phyloP scores from a whole-genome alignment of 2,113 vertebrate species.

The Bubo scandiacus region DNA sequence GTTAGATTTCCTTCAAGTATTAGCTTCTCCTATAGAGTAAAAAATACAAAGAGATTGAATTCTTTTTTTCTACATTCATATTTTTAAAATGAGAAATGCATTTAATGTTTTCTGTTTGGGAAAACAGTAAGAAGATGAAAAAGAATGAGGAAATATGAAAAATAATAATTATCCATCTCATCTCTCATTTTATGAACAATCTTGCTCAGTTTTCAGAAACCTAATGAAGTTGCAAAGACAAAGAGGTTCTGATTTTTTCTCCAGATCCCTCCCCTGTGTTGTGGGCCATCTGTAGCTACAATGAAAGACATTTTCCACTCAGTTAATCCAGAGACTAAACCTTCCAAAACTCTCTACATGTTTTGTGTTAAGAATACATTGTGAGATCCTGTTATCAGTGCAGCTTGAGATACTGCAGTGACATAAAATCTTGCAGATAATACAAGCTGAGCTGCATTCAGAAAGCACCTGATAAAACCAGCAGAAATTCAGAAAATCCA shows the following conservation, averaged over 20 bases:
- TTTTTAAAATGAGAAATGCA: not conserved
- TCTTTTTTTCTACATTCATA: not conserved
- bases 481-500: slow-evolving; percentile 23
- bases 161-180: not conserved
- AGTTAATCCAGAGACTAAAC: slow-evolving; percentile 57
- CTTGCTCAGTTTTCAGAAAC: not conserved
- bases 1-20: not conserved
- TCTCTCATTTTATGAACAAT: not conserved
- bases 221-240: slow-evolving; percentile 39
- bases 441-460: slow-evolving; percentile 32
- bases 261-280: slow-evolving; percentile 26
- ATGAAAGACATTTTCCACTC: slow-evolving; percentile 58
- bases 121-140: not conserved
- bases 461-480: slow-evolving; percentile 56
- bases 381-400: slow-evolving; percentile 44
- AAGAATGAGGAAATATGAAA: not conserved
- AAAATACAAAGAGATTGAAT: not conserved
- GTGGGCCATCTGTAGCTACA: slow-evolving; percentile 49
- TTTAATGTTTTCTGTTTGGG: not conserved
- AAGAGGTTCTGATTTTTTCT: not conserved
- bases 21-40: not conserved
- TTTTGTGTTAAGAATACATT: slow-evolving; percentile 56
- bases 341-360: slow-evolving; percentile 49
- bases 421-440: slow-evolving; percentile 55
- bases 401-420: slow-evolving; percentile 64